Base-by-base conservation (phyloP, 2,888 invertebrate species). In the Drosophila phalerata region DNA sequence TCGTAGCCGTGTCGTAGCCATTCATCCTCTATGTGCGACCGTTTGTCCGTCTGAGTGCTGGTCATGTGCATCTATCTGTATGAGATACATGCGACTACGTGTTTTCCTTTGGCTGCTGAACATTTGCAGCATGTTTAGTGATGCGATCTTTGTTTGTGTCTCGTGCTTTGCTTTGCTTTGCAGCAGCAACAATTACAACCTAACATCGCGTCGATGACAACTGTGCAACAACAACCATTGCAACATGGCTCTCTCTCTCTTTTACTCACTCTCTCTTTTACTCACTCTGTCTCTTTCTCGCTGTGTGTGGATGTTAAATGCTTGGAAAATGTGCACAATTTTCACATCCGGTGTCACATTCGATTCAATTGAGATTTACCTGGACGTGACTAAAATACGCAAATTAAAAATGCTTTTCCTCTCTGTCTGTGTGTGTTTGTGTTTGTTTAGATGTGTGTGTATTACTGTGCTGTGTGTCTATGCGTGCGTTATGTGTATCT, bases 311-410 rank as follows among this genome's bases (percentile, higher is more conserved):
- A 22, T 22, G 81, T 48, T 79, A 85, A 85, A 85, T 85, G 85
- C 85, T 81, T 85, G 88, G 88, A 88, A 85, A 88, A 85, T 85
- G 88, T 85, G 88, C 85, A 85, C 83, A 86, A 85, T 89, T 88
- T 88, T 89, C 82, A 88, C 88, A 89, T 89, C 89, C 89, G 90
- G 88, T 88, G 88, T 90, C 90, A 90, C 90, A 90, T 89, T 89
- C 81, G 89, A 89, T 90, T 89, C 89, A 89, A 90, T 89, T 90
- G 89, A 89, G 88, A 89, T 89, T 89, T 89, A 87, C 88, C 86
- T 88, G 88, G 79, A 89, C 89, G 89, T 89, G 89, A 89, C 89
- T 89, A 84, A 89, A 90, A 89, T 89, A 81, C 88, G 85, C 81
- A 89, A 88, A 87, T 88, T 85, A 87, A 87, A 88, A 85, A 85